A percentile compares a stretch with the other conserved stretches of the same genome.
phyloP scores from a whole-genome alignment of 2,888 invertebrate species.

The Rotaria magnacalcarata region DNA sequence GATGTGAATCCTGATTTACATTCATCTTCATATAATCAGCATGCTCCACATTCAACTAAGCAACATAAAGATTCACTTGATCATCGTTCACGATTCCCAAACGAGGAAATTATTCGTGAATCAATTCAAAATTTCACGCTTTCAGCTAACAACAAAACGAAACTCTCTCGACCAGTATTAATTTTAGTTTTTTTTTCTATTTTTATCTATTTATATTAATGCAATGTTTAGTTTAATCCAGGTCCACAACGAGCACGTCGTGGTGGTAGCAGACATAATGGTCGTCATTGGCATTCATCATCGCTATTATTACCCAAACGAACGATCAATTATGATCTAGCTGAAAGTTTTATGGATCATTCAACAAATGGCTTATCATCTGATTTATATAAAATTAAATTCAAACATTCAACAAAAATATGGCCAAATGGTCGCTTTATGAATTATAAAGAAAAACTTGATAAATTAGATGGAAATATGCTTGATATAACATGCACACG shows the following conservation, averaged over 20 bases:
- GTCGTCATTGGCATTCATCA: background rate
- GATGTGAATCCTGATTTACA: background rate
- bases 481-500: background rate
- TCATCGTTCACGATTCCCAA: background rate
- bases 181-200: background rate
- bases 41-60: no score
- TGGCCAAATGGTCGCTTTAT: constrained; percentile 28
- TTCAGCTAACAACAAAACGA: background rate
- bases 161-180: background rate
- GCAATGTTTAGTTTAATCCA: background rate
- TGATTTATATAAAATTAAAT: background rate
- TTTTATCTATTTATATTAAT: background rate
- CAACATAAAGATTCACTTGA: background rate
- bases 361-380: constrained; percentile 16
- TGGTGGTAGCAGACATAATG: background rate
- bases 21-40: background rate
- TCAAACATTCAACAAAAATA: background rate
- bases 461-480: background rate
- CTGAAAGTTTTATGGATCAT: constrained; percentile 31
- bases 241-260: background rate
- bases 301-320: background rate
- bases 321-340: background rate
- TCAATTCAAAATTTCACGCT: background rate
- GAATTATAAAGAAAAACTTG: background rate
- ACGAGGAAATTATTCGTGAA: background rate